Percentiles rank a stretch among this genome's conserved stretches.
phyloP scores from a whole-genome alignment of 1,140 invertebrate genomes.

The Pseudomyrmex flavicornis region DNA sequence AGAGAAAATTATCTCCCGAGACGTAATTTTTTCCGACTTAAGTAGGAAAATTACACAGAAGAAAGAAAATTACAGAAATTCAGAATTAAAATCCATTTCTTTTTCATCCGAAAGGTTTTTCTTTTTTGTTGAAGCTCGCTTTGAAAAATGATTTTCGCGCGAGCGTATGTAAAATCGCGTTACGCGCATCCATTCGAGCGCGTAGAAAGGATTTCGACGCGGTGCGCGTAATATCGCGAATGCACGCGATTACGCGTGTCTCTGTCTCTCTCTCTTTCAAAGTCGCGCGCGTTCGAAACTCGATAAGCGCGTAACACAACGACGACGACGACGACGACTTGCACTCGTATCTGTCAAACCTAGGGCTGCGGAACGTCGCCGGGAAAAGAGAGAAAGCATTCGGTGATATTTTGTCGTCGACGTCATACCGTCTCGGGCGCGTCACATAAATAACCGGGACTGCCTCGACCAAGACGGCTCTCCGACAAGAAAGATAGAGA shows the following conservation, averaged over 20 bases:
- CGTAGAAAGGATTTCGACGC: conserved; percentile 23
- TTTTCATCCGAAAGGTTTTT: no score
- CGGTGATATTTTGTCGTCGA: conserved; percentile 60
- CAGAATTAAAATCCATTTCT: no score
- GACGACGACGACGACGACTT: conserved; percentile 23
- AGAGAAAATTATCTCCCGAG: no score
- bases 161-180: conserved; percentile 2
- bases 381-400: background rate
- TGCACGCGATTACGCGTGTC: conserved; percentile 10
- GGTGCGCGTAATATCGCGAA: conserved; percentile 6
- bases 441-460: conserved; percentile 58
- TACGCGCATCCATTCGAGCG: conserved; percentile 20
- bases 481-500: background rate
- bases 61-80: no score
- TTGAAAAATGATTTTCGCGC: background rate
- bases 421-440: conserved; percentile 57
- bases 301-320: conserved; percentile 68
- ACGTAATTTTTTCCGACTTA: no score
- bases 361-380: conserved; percentile 19
- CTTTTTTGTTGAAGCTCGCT: background rate
- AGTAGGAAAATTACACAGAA: no score
- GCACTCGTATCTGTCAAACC: conserved; percentile 63
- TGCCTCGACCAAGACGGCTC: conserved; percentile 28
- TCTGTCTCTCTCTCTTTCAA: background rate
- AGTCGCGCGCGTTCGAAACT: conserved; percentile 22